Evolutionary conservation across 2,113 vertebrate genomes (phyloP), one percentile per base, ranked within the genome.

Genomic region (Pongo pygmaeus): DNA sequence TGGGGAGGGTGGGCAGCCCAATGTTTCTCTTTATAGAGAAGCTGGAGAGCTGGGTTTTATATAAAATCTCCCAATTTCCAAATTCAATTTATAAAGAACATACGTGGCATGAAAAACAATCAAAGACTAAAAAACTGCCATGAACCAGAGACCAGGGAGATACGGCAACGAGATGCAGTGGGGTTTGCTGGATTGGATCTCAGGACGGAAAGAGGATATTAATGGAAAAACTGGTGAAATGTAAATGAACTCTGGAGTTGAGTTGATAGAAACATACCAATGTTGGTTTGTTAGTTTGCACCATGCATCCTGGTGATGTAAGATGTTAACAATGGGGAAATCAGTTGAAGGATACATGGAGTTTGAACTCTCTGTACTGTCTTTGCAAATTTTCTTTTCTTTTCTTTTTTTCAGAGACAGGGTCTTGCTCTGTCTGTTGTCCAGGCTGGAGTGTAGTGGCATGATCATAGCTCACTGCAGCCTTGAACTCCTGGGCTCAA

Each of bases 231-330:
- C 11, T 1, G 1, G 75, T 38, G 74, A 48, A 27, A 35, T 57
- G 10, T 0, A 43, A 23, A 4, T 50, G 0, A n/a, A 40, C 12
- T 18, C 57, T 25, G 18, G 18, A 8, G 69, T 48, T 27, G 32
- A 6, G 3, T 4, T 13, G 6, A 6, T 13, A 3, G 30, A 40
- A 8, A 22, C 32, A 9, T 13, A 40, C 13, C 4, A 1, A 0
- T 18, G 12, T 25, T 23, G 81, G 25, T 22, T 25, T 67, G 32
- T 35, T 27, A 0, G 5, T 74, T 64, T 48, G 35, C 38, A 20
- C 74, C 6, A 1, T 3, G 46, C 0, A 0, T 6, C 18, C 9
- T 11, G 57, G 75, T 23, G 1, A 0, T 6, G 27, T 3, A 25
- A 38, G 75, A 1, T 40, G 35, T 6, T 43, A 25, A 50, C 10